Conservation (phyloP, 2,113 vertebrate genomes). For the Myotis lucifugus region DNA sequence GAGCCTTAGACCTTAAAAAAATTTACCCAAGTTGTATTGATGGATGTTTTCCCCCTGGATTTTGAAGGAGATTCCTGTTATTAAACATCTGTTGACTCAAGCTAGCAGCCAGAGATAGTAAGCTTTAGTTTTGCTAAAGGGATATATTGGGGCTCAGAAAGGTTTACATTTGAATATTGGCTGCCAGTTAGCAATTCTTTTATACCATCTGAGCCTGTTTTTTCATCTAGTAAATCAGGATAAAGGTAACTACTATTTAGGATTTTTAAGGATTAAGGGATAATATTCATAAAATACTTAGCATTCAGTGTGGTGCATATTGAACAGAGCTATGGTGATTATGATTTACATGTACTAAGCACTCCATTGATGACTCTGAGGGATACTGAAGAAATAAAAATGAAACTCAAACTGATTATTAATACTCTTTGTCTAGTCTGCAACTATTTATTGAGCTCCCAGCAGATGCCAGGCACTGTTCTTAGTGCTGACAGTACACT, state of each 20-base stretch:
- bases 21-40: background rate
- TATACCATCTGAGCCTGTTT: background rate
- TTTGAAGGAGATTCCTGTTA: background rate
- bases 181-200: background rate
- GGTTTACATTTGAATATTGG: background rate
- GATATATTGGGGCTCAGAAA: background rate
- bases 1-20: background rate
- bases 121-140: constrained; percentile 20
- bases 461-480: background rate
- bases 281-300: background rate
- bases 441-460: background rate
- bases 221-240: background rate
- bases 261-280: background rate
- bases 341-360: background rate
- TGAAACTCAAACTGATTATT: background rate
- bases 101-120: background rate
- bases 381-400: background rate
- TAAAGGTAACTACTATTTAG: background rate
- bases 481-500: background rate
- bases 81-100: background rate
- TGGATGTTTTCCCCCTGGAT: background rate
- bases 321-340: background rate
- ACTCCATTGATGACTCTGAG: background rate
- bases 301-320: background rate
- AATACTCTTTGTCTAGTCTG: background rate